A percentile compares a stretch with the other conserved stretches of the same genome.
phyloP scores from a whole-genome alignment of 2,888 invertebrate genomes.

The Acronicta psi region DNA sequence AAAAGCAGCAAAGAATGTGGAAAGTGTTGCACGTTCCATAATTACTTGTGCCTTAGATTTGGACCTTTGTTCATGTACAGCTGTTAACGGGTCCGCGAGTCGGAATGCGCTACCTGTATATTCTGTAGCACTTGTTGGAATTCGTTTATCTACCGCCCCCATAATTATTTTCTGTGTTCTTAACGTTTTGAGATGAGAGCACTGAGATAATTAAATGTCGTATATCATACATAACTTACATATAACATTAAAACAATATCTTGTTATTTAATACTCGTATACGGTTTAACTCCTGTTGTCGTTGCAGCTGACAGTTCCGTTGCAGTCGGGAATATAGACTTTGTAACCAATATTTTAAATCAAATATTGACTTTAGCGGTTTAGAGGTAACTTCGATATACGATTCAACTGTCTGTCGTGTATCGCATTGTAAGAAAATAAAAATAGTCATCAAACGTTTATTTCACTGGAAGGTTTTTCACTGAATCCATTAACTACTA shows the following conservation, averaged over 20 bases:
- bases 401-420: neutral
- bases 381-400: conserved; percentile 45
- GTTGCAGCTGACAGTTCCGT: conserved; percentile 29
- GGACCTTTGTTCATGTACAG: conserved; percentile 64
- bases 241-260: conserved; percentile 15
- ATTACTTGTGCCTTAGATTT: conserved; percentile 67
- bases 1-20: conserved; percentile 77
- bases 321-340: conserved; percentile 29
- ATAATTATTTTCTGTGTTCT: conserved; percentile 59
- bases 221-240: conserved; percentile 40
- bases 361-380: conserved; percentile 56
- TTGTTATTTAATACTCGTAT: conserved; percentile 14
- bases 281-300: conserved; percentile 12
- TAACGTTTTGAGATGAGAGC: conserved; percentile 25
- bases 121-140: conserved; percentile 56
- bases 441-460: conserved; percentile 26
- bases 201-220: conserved; percentile 49
- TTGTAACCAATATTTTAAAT: conserved; percentile 56
- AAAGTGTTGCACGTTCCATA: conserved; percentile 70
- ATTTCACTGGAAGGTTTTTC: conserved; percentile 34
- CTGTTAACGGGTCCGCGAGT: conserved; percentile 60
- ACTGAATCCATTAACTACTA: conserved; percentile 41
- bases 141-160: conserved; percentile 62
- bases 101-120: conserved; percentile 70
- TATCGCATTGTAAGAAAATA: conserved; percentile 23